Evolutionary conservation across 2,797 vertebrate species (phyloP).

Genomic region (Ibycter americanus): DNA sequence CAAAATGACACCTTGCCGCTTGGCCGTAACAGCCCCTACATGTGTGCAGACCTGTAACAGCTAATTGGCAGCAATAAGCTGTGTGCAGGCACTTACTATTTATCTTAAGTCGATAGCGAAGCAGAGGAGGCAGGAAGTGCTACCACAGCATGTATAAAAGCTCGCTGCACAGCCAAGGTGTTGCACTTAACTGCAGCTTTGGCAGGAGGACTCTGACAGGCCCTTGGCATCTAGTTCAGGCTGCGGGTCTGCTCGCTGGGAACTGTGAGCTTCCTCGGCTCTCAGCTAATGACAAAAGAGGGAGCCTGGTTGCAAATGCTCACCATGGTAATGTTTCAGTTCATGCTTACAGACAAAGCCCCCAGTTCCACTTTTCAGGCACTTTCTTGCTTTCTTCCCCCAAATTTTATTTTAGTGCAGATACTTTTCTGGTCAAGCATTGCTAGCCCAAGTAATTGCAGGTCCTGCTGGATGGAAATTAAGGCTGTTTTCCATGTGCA

Average conservation of each 20-base stretch:
- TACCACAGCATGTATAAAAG: fast-evolving
- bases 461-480: neutral
- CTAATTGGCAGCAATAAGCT: neutral
- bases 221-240: neutral
- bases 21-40: fast-evolving
- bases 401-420: neutral
- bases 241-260: fast-evolving
- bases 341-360: neutral
- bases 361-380: neutral
- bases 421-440: neutral
- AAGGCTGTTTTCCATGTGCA: neutral
- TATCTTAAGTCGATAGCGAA: neutral
- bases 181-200: neutral
- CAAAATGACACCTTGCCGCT: neutral
- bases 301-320: neutral
- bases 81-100: neutral
- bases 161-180: neutral
- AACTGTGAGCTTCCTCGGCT: neutral
- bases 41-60: fast-evolving
- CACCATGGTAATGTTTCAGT: neutral
- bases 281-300: neutral
- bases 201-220: neutral
- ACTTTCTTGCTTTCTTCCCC: neutral
- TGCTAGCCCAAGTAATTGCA: neutral
- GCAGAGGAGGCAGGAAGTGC: neutral